Base-by-base conservation (phyloP, 2,888 invertebrate genomes). In the Andrena chrysosceles region DNA sequence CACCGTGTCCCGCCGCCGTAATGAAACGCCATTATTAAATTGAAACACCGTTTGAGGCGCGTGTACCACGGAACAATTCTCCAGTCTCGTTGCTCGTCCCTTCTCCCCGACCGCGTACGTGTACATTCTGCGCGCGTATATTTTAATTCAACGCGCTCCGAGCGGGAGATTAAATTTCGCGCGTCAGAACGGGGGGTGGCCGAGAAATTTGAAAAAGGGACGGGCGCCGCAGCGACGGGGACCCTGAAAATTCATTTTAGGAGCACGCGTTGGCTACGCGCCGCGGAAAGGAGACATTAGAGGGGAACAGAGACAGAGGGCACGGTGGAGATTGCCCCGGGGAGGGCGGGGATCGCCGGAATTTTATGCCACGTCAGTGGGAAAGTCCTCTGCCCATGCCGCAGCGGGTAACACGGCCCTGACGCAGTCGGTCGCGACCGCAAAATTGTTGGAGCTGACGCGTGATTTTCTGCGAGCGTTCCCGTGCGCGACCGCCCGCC, bases 301-400 rank as follows among this genome's bases (percentile, higher is more conserved):
- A 29, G 77, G 67, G 48, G 13, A 49, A 73, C 31, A 49, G 29
- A n/a, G 60, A 52, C 3, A 56, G 54, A 60, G 23, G 1, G 73
- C 48, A 72, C 75, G 35, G 31, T 59, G 54, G 68, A 78, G 78
- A 81, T 88, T 88, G 84, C 87, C 68, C 77, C 63, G 62, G 81
- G 77, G 68, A 83, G 69, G 77, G 63, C 67, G 68, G 78, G 64
- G 70, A 81, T 84, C 81, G 87, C 81, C 67, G 85, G 81, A 88
- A 84, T 88, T 88, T 88, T 88, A 85, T 81, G 85, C 84, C 83
- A 68, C 80, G 87, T 87, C 87, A 88, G 87, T 77, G 86, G 77
- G 77, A 82, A 71, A 59, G 64, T 64, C 75, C 72, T 64, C 26
- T 20, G 23, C 48, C 62, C 33, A 20, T 62, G 20, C 16, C 7